Evolutionary conservation across 2,888 invertebrate species (phyloP).

Genomic region (Lasioglossum zephyrum): DNA sequence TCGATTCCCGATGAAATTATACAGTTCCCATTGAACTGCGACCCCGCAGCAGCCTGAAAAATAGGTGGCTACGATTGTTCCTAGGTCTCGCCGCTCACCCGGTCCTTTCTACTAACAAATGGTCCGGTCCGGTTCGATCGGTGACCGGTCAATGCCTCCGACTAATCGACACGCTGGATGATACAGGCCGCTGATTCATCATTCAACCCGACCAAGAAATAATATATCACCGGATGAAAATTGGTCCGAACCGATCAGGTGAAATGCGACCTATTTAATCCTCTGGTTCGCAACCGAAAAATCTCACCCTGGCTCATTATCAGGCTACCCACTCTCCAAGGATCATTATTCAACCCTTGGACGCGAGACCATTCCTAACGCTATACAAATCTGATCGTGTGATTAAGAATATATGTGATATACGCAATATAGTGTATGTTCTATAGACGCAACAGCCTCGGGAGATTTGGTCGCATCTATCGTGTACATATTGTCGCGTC

Average conservation of each 20-base stretch:
- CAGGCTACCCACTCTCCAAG: neutral
- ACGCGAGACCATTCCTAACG: too few relatives aligned
- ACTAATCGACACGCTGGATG: neutral
- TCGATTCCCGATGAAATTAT: slow-evolving; percentile 62
- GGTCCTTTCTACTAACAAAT: slow-evolving; percentile 29
- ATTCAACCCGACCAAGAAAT: slow-evolving; percentile 3
- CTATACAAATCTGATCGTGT: too few relatives aligned
- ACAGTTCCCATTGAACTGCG: slow-evolving; percentile 34
- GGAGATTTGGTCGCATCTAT: too few relatives aligned
- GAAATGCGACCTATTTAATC: slow-evolving; percentile 38
- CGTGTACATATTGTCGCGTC: too few relatives aligned
- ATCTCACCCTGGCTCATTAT: neutral
- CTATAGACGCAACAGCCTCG: too few relatives aligned
- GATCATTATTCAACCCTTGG: neutral
- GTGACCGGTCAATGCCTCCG: neutral
- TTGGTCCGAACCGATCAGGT: neutral
- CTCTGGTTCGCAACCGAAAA: neutral
- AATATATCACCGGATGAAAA: slow-evolving; percentile 22
- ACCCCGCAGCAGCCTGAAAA: slow-evolving; percentile 38
- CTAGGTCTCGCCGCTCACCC: slow-evolving; percentile 32
- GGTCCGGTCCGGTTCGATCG: slow-evolving; percentile 1
- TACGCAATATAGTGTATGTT: too few relatives aligned
- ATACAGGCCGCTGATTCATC: slow-evolving; percentile 23
- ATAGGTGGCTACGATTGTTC: slow-evolving; percentile 40
- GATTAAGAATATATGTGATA: too few relatives aligned